Percentiles rank a stretch among this genome's conserved stretches.
These are phyloP conservation scores for Calidris pugnax DNA, from an alignment of 2,113 vertebrate genomes.

Conservation along the genomic window DNA sequence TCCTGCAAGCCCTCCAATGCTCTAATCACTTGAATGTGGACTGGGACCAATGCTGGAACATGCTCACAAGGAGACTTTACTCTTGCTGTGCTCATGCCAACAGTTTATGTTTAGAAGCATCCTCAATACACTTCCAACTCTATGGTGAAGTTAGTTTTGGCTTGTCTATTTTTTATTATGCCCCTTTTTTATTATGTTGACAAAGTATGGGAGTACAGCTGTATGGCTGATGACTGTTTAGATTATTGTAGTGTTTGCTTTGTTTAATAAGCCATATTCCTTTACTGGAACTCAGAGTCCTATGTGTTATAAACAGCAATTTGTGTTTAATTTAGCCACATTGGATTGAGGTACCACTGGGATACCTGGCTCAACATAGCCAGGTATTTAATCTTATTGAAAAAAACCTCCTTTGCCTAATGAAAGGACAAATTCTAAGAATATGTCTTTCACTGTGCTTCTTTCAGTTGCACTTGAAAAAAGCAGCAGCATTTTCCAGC, in stretches of 20 bases:
- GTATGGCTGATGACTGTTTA: neutral
- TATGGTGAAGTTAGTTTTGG: neutral
- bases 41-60: neutral
- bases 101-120: neutral
- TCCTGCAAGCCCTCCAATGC: neutral
- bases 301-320: neutral
- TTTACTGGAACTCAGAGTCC: neutral
- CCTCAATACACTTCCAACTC: neutral
- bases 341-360: neutral
- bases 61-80: neutral
- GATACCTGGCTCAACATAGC: neutral
- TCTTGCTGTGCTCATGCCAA: neutral
- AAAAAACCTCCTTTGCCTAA: neutral
- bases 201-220: neutral
- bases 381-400: neutral
- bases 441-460: neutral
- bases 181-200: neutral
- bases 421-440: neutral
- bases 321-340: neutral
- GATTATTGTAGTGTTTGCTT: neutral
- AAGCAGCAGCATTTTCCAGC: neutral
- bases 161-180: neutral
- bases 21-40: neutral
- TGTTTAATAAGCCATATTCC: neutral
- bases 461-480: neutral